Conservation (phyloP, 2,888 invertebrate species). For the Thalpophila matura region DNA sequence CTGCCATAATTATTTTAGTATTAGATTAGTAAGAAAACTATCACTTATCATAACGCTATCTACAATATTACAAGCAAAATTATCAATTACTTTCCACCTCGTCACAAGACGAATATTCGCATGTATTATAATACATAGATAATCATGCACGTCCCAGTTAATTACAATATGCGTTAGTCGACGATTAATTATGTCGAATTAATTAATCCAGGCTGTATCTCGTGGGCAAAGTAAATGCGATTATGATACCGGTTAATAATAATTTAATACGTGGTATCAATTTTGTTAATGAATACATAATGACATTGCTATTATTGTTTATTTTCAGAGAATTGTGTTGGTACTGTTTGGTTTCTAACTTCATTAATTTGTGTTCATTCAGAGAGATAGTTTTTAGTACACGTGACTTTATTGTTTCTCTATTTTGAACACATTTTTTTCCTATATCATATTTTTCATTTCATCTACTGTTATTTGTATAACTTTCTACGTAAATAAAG, state of each 20-base stretch:
- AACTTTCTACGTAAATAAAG: too few species aligned
- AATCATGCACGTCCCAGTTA: slow-evolving; percentile 62
- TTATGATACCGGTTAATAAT: slow-evolving; percentile 43
- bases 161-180: slow-evolving; percentile 64
- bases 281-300: slow-evolving; percentile 38
- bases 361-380: too few species aligned
- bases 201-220: slow-evolving; percentile 61
- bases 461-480: too few species aligned
- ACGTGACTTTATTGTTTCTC: too few species aligned
- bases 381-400: too few species aligned
- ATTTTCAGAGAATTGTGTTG: not conserved
- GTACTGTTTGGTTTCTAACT: not conserved
- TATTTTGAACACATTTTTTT: too few species aligned
- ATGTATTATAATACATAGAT: slow-evolving; percentile 43
- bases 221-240: slow-evolving; percentile 45
- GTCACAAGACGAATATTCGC: slow-evolving; percentile 45
- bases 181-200: slow-evolving; percentile 64
- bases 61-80: slow-evolving; percentile 2
- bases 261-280: slow-evolving; percentile 44
- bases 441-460: too few species aligned
- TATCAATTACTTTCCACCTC: slow-evolving; percentile 25
- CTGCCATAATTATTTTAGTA: too few species aligned
- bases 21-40: not conserved
- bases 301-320: slow-evolving; percentile 26
- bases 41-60: not conserved